phyloP scores from a whole-genome alignment of 2,888 invertebrate genomes.

The Drosophila affinis region DNA sequence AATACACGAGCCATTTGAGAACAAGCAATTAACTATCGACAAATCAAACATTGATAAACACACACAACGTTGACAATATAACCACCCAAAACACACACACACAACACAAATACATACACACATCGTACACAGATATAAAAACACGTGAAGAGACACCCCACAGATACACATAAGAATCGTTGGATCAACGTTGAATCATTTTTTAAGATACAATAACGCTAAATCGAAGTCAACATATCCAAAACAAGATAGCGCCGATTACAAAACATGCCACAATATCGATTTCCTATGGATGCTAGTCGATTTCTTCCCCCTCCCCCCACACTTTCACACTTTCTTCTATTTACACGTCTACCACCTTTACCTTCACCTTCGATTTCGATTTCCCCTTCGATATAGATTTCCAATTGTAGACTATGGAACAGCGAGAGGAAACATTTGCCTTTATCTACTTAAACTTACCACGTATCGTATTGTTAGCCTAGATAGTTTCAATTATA shows the following conservation, averaged over 20 bases:
- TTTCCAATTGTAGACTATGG: slow-evolving; percentile 38
- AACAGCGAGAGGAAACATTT: slow-evolving; percentile 47
- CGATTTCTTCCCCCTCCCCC: slow-evolving; percentile 22
- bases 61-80: slow-evolving; percentile 68
- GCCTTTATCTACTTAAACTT: slow-evolving; percentile 60
- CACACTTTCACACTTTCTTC: slow-evolving; percentile 20
- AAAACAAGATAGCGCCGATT: slow-evolving; percentile 33
- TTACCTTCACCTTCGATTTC: slow-evolving; percentile 29
- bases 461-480: slow-evolving; percentile 55
- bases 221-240: slow-evolving; percentile 65
- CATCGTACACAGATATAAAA: slow-evolving; percentile 32
- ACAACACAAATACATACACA: slow-evolving; percentile 22
- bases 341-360: neutral
- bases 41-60: slow-evolving; percentile 65
- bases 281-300: neutral
- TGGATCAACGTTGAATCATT: slow-evolving; percentile 18
- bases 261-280: neutral
- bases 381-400: slow-evolving; percentile 28
- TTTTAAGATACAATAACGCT: slow-evolving; percentile 19
- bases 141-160: slow-evolving; percentile 6
- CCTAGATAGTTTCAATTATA: slow-evolving; percentile 67
- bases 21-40: slow-evolving; percentile 69
- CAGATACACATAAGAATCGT: slow-evolving; percentile 12
- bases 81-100: slow-evolving; percentile 43
- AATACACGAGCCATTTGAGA: slow-evolving; percentile 47